These are phyloP conservation scores for Hydra vulgaris DNA, from an alignment of 30 jellyfish, hydroid and myxozoan species.

Conservation along the genomic window DNA sequence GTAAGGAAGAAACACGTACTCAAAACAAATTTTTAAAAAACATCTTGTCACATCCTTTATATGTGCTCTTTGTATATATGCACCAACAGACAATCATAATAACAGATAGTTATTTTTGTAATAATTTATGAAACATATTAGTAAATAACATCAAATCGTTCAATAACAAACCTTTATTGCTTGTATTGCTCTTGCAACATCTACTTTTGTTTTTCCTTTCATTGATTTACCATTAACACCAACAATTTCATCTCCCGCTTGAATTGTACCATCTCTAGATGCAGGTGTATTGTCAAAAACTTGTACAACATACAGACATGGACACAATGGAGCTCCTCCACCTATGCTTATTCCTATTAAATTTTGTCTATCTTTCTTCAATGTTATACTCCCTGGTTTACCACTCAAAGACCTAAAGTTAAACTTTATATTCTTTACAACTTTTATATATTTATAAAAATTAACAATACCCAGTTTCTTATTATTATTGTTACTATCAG, in stretches of 20 bases:
- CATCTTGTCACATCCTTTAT: too few relatives aligned
- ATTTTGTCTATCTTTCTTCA: slow-evolving; percentile 81
- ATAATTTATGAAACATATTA: too few relatives aligned
- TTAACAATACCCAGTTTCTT: too few relatives aligned
- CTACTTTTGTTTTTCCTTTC: slow-evolving; percentile 93
- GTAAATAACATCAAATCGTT: background rate
- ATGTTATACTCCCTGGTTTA: slow-evolving; percentile 76
- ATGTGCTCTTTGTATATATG: too few relatives aligned
- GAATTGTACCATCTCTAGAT: slow-evolving; percentile 85
- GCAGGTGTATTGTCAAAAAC: slow-evolving; percentile 97
- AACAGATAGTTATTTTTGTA: too few relatives aligned
- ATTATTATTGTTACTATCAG: too few relatives aligned
- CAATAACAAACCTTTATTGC: slow-evolving; percentile 54
- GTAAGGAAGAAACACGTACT: too few relatives aligned
- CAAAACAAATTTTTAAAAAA: too few relatives aligned
- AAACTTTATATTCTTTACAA: too few relatives aligned
- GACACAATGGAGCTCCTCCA: slow-evolving; percentile 99
- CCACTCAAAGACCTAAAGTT: slow-evolving; percentile 78
- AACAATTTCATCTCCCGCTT: slow-evolving; percentile 98
- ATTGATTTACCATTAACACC: slow-evolving; percentile 87
- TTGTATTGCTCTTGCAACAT: slow-evolving; percentile 93
- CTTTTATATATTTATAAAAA: background rate
- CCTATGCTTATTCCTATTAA: slow-evolving; percentile 95
- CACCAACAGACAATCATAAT: too few relatives aligned
- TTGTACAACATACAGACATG: slow-evolving; percentile 90